phyloP scores from a whole-genome alignment of 2,888 invertebrate genomes.

The Amblyjoppa proteus region DNA sequence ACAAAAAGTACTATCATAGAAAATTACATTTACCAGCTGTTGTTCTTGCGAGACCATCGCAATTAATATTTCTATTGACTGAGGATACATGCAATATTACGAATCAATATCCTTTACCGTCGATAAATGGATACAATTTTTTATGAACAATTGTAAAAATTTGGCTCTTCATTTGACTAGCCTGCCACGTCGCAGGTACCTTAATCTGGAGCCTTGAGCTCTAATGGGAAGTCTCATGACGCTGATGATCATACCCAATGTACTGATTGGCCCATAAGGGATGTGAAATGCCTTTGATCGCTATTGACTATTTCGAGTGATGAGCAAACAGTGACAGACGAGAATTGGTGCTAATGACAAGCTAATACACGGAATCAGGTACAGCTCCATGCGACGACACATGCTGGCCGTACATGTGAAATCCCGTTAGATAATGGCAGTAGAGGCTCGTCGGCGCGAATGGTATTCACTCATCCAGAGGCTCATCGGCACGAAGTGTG shows the following conservation, averaged over 20 bases:
- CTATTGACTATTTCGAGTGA: background rate
- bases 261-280: background rate
- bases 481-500: conserved; percentile 34
- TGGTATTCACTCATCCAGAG: conserved; percentile 38
- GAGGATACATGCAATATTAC: no score
- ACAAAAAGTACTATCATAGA: no score
- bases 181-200: no score
- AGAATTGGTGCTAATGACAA: conserved; percentile 54
- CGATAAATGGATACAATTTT: no score
- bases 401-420: conserved; percentile 42
- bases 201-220: background rate
- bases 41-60: no score
- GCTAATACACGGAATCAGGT: conserved; percentile 55
- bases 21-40: no score
- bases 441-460: conserved; percentile 36
- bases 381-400: conserved; percentile 41
- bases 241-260: background rate
- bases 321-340: conserved; percentile 20
- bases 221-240: background rate
- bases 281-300: conserved; percentile 6
- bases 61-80: no score
- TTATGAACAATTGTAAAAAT: no score
- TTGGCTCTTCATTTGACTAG: no score
- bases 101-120: no score
- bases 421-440: conserved; percentile 57